Evolutionary conservation across 2,797 vertebrate species (phyloP), one percentile per base, ranked within the genome.

Genomic region (Phrynocephalus vlangalii): DNA sequence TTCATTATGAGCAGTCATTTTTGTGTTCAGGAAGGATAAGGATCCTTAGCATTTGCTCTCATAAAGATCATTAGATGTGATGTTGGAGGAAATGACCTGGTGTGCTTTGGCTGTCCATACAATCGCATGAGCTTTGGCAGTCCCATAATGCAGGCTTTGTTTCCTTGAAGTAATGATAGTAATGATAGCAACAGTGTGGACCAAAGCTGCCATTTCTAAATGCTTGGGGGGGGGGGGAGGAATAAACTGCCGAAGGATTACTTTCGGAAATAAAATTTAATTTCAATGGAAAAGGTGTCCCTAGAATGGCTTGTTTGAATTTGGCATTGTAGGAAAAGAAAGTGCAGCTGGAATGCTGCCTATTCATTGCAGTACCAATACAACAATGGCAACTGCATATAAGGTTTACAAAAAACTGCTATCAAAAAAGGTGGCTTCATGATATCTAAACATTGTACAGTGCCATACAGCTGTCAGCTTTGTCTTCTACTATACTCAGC

Each of bases 81-180:
- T 30, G 22, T 15, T 70, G 48, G 44, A 70, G 22, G 30, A 3
- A 80, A n/a, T 6, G 73, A 26, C 68, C 16, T 81, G 75, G 68
- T 67, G 18, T 83, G 48, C 44, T 83, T n/a, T 67, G 78, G 60
- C 56, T 85, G 76, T 52, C 76, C 44, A 73, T 4, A 79, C 38
- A 66, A 73, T 68, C 84, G 88, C 76, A 87, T 84, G 88, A 87
- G 79, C 84, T 82, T 82, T 71, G 77, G 82, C 38, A 82, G 8
- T n/a, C 26, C 56, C 10, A 52, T 66, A 77, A 77, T 82, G 13
- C 44, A 67, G 2, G 44, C 16, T 79, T 88, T 73, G 3, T n/a
- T 81, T 75, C 24, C 24, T 76, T 75, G n/a, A n/a, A 76, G 11
- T 66, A 33, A 72, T 72, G 28, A 75, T 68, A 63, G 8, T 84